Conservation (phyloP, 2,888 invertebrate genomes). For the Nomada hirtipes region DNA sequence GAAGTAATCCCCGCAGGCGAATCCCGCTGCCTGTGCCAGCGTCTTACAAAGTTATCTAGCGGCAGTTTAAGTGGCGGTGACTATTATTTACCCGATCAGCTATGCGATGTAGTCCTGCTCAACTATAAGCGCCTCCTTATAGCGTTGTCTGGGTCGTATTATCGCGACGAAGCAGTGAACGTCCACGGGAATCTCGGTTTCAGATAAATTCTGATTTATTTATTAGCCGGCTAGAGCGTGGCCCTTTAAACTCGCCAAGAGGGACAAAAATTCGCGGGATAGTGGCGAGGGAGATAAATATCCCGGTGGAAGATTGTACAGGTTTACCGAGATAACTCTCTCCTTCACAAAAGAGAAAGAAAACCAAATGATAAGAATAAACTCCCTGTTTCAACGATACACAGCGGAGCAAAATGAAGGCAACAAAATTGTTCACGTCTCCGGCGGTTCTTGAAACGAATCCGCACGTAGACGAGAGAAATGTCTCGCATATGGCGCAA, state of each 20-base stretch:
- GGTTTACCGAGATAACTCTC: no score
- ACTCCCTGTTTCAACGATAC: neutral
- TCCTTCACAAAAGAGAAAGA: no score
- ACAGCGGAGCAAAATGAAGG: neutral
- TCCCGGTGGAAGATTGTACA: neutral
- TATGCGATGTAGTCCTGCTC: neutral
- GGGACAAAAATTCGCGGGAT: neutral
- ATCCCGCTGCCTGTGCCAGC: neutral
- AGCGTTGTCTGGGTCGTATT: neutral
- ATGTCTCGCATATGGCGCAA: neutral
- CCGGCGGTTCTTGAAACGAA: neutral
- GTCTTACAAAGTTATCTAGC: constrained; percentile 39
- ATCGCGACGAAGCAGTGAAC: constrained; percentile 32
- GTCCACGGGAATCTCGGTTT: neutral
- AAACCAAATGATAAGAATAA: neutral
- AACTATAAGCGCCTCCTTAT: constrained; percentile 5
- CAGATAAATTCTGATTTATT: constrained; percentile 35
- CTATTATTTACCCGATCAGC: constrained; percentile 43
- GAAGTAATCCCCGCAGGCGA: constrained; percentile 41
- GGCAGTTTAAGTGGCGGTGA: constrained; percentile 36
- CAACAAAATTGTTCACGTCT: neutral
- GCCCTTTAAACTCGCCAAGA: no score
- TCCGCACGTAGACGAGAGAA: neutral
- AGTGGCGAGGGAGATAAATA: neutral
- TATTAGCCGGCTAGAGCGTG: neutral